Evolutionary conservation across 1,140 invertebrate species (phyloP).

Genomic region (Caerostris darwini): DNA sequence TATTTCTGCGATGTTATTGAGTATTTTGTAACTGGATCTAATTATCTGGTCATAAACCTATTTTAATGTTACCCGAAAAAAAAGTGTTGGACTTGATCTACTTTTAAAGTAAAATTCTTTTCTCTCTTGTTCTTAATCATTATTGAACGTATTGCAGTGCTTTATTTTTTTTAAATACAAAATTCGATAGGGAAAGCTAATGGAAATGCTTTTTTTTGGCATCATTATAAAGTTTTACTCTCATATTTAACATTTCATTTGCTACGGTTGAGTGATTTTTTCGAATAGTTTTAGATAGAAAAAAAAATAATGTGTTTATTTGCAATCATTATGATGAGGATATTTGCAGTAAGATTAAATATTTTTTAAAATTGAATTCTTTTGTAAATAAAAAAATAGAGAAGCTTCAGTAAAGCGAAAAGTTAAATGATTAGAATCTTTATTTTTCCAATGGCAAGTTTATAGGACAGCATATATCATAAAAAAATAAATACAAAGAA

Average conservation of each 20-base stretch:
- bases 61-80: neutral
- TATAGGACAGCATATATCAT: too few relatives aligned
- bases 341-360: too few relatives aligned
- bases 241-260: neutral
- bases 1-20: neutral
- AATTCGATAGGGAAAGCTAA: neutral
- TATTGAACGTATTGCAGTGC: neutral
- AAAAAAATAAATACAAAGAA: too few relatives aligned
- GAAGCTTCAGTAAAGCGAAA: too few relatives aligned
- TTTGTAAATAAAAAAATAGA: too few relatives aligned
- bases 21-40: neutral
- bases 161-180: neutral
- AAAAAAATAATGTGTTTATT: neutral
- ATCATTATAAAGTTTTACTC: neutral
- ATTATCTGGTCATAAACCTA: slow-evolving; percentile 32
- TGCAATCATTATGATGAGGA: too few relatives aligned
- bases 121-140: slow-evolving; percentile 41
- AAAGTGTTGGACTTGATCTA: slow-evolving; percentile 38
- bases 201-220: neutral
- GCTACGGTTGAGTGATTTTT: neutral
- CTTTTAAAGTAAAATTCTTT: slow-evolving; percentile 29
- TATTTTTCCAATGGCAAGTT: too few relatives aligned
- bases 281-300: neutral
- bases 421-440: too few relatives aligned
- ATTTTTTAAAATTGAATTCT: too few relatives aligned